These are phyloP conservation scores for Xanthostigma xanthostigma DNA, from an alignment of 2,888 invertebrate genomes.

Conservation along the genomic window DNA sequence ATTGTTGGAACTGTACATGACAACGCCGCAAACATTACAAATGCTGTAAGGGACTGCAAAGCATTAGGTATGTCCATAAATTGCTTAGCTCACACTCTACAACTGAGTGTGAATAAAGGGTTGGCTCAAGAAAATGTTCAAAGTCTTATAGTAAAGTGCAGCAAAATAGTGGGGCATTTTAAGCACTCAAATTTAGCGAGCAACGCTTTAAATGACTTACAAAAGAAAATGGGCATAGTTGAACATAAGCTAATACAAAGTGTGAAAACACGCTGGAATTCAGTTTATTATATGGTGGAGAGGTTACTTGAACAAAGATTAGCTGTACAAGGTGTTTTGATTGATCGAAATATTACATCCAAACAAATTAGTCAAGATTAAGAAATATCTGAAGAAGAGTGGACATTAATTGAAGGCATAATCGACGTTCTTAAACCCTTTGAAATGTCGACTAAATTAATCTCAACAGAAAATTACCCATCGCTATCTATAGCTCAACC, in stretches of 20 bases:
- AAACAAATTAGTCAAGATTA: slow-evolving; percentile 4
- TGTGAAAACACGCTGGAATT: slow-evolving; percentile 13
- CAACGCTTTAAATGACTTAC: slow-evolving; percentile 8
- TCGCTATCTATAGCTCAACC: slow-evolving; percentile 9
- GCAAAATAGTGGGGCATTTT: slow-evolving; percentile 14
- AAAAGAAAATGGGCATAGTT: slow-evolving; percentile 8
- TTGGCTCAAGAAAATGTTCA: slow-evolving; percentile 4
- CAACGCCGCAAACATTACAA: slow-evolving; percentile 16
- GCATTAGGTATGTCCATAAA: slow-evolving; percentile 10
- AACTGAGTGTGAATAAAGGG: slow-evolving; percentile 14
- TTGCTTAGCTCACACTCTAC: slow-evolving; percentile 17
- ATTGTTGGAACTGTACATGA: slow-evolving; percentile 14
- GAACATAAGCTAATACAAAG: slow-evolving; percentile 10
- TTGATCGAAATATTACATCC: slow-evolving; percentile 8
- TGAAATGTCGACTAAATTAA: slow-evolving; percentile 10
- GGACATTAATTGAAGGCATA: slow-evolving; percentile 10
- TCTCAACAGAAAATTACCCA: slow-evolving; percentile 8
- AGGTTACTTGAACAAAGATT: slow-evolving; percentile 12
- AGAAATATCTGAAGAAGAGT: slow-evolving; percentile 9
- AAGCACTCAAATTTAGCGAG: slow-evolving; percentile 14
- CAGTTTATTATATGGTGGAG: slow-evolving; percentile 13
- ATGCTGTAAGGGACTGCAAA: slow-evolving; percentile 7
- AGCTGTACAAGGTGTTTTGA: slow-evolving; percentile 11
- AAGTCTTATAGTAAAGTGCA: slow-evolving; percentile 10
- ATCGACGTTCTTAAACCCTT: slow-evolving; percentile 10